Conservation (phyloP, 2,113 vertebrate species). For the Carassius carassius region DNA sequence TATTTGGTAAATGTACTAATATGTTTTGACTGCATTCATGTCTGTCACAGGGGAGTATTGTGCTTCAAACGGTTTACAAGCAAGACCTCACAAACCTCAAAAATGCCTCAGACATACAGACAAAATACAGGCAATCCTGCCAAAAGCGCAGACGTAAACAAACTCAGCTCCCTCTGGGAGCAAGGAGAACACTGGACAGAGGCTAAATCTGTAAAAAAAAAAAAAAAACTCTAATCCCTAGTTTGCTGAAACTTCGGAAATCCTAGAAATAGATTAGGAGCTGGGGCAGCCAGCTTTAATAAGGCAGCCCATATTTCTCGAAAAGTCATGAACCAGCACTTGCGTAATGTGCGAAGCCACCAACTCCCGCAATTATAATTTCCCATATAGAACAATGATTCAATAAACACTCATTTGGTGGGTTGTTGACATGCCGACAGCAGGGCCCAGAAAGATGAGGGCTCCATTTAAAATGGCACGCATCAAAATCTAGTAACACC, state of each 20-base stretch:
- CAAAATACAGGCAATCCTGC: constrained; percentile 63
- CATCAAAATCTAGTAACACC: constrained; percentile 12
- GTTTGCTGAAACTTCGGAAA: constrained; percentile 82
- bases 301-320: constrained; percentile 73
- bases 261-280: constrained; percentile 81
- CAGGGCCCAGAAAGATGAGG: constrained; percentile 62
- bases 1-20: constrained; percentile 16
- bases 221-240: constrained; percentile 73
- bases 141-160: constrained; percentile 76
- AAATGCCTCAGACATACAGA: constrained; percentile 39
- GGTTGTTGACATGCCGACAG: constrained; percentile 71
- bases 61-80: constrained; percentile 49
- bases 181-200: constrained; percentile 40
- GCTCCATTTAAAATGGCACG: constrained; percentile 40
- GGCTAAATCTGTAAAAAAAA: constrained; percentile 69
- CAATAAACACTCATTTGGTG: constrained; percentile 77
- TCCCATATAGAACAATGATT: constrained; percentile 78
- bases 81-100: constrained; percentile 42
- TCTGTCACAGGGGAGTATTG: constrained; percentile 28
- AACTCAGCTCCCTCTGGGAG: constrained; percentile 39
- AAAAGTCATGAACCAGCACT: constrained; percentile 81
- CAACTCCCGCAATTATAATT: constrained; percentile 79
- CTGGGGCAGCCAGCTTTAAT: constrained; percentile 74
- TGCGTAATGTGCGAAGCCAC: constrained; percentile 77
- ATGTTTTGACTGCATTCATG: constrained; percentile 47